These are phyloP conservation scores for Baccha elongata DNA, from an alignment of 2,888 invertebrate species.

Conservation along the genomic window DNA sequence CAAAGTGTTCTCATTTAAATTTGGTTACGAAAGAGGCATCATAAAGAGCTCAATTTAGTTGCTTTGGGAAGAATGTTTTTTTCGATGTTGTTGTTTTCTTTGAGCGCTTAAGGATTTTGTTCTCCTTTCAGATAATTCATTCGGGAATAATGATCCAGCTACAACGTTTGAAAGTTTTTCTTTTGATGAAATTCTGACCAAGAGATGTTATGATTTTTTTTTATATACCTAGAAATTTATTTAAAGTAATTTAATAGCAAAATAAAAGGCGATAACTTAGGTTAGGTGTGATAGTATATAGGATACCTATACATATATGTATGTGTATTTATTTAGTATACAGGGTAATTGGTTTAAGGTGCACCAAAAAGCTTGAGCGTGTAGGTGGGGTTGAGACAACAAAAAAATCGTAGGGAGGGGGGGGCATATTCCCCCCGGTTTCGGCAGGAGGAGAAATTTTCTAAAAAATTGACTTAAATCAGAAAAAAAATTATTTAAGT, in stretches of 20 bases:
- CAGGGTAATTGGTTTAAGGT: too few relatives aligned
- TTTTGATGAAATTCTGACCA: constrained; percentile 30
- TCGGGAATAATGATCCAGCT: neutral
- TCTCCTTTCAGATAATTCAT: constrained; percentile 29
- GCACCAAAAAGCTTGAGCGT: too few relatives aligned
- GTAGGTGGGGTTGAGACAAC: too few relatives aligned
- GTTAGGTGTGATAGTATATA: too few relatives aligned
- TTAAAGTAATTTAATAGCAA: constrained; percentile 23
- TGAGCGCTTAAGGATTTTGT: constrained; percentile 41
- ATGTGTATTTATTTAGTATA: too few relatives aligned
- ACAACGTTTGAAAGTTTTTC: neutral
- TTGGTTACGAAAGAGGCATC: constrained; percentile 39
- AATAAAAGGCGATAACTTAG: neutral
- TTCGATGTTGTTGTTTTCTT: constrained; percentile 28
- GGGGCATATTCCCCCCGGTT: too few relatives aligned
- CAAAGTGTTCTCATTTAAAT: constrained; percentile 57
- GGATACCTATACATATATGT: too few relatives aligned
- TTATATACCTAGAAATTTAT: too few relatives aligned
- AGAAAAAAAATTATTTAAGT: too few relatives aligned
- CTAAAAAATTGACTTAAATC: too few relatives aligned
- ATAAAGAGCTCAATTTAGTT: constrained; percentile 68
- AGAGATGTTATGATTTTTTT: constrained; percentile 4
- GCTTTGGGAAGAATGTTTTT: constrained; percentile 34
- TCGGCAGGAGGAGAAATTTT: too few relatives aligned
- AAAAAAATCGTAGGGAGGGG: too few relatives aligned